Evolutionary conservation across 2,797 vertebrate species (phyloP), one percentile per base, ranked within the genome.

Genomic region (Lateolabrax maculatus): DNA sequence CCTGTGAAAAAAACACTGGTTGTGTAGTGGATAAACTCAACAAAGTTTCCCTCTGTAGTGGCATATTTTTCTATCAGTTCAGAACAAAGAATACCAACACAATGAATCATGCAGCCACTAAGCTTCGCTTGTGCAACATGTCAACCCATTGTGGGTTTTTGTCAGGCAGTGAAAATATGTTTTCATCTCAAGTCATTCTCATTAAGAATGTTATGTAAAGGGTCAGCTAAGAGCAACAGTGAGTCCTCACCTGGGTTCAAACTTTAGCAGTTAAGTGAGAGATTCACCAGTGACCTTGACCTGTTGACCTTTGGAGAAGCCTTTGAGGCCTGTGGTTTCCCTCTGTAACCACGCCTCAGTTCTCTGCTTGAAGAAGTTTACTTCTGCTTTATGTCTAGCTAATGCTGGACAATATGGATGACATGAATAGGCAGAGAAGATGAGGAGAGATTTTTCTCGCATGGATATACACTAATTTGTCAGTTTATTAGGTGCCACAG

Each of bases 191-290:
- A 84, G 75, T 56, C 46, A 51, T 58, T 73, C 71, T 79, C 67
- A 70, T 92, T 83, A 84, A 86, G 70, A 79, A 60, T 63, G 46
- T 66, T 76, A 88, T 64, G 70, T 82, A 84, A 90, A 85, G 85
- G n/a, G 80, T 86, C 79, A 83, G 77, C 23, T 72, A 90, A 90
- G 88, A 91, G 79, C 67, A 58, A 70, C 53, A 75, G 64, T 3
- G 48, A 77, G 66, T 89, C 87, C 39, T 87, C 94, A 92, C 91
- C 73, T 18, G 62, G 86, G 86, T 85, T 60, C 80, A 68, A 93
- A 86, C 75, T 93, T 84, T 92, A 71, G 39, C 93, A 91, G 86
- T 75, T 74, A 71, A 84, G 86, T 89, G 92, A 84, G 84, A 93
- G 78, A 90, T 92, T 92, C 58, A 67, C 64, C 57, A 60, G 29